Base-by-base conservation (phyloP, 2,797 vertebrate genomes). In the Oreortyx pictus region DNA sequence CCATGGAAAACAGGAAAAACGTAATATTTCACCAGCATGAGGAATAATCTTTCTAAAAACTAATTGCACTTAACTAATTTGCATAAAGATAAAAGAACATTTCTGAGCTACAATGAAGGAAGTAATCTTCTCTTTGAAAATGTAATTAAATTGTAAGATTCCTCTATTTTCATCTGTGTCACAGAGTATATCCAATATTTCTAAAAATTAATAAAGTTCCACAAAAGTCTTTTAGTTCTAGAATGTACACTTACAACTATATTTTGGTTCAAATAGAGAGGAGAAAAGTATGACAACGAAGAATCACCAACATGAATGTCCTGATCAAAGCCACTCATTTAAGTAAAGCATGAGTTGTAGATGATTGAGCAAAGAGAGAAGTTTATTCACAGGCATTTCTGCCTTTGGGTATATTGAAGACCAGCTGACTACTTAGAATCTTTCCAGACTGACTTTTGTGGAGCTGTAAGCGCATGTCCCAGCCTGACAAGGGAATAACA, bases 361-460 rank as follows among this genome's bases (percentile, higher is more conserved):
- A 25, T 47, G 33, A n/a, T 16, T 5, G 6, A 82, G 20, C 2
- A 14, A 29, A 33, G 15, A 14, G 25, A 82, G 16, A 84, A 52
- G 1, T 9, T 29, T 78, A 12, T 68, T 46, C 35, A 80, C 20
- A 47, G 44, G 2, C 19, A 29, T 5, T 47, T 60, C 35, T 89
- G 19, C 47, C 27, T 61, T 44, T 31, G 33, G 25, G 16, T 0
- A 0, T 1, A 43, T 7, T 1, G 1, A 50, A 62, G 24, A 5
- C 15, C 25, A 27, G 39, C 16, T 35, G 29, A 60, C 49, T 66
- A 7, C 43, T 52, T 10, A 46, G 7, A 2, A 8, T 8, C 25
- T 56, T 66, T 82, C 23, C 76, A 82, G 25, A 22, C 2, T 47
- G 14, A 6, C 24, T 83, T 77, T 77, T 70, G 44, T 41, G 23